phyloP scores from a whole-genome alignment of 2,888 invertebrate species.

The Mythimna albipuncta region DNA sequence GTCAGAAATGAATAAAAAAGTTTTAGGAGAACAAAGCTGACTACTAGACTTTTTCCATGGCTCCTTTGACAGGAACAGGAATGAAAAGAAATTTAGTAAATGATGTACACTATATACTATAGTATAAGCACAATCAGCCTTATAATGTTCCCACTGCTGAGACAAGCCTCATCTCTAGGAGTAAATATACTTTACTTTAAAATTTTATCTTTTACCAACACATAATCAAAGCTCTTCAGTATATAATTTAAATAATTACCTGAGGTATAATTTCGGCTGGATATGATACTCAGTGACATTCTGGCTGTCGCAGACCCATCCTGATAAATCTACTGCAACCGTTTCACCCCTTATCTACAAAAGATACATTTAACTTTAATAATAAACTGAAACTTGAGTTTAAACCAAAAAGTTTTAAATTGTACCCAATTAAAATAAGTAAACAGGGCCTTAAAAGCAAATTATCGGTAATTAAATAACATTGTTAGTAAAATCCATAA shows the following conservation, averaged over 20 bases:
- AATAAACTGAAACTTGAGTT: not conserved
- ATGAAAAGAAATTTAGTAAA: not conserved
- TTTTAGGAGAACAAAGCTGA: too few relatives aligned
- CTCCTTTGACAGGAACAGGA: not conserved
- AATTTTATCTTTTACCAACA: not conserved
- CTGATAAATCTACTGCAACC: slow-evolving; percentile 96
- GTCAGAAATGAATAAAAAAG: too few relatives aligned
- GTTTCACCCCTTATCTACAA: slow-evolving; percentile 92
- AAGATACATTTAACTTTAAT: not conserved
- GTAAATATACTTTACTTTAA: not conserved
- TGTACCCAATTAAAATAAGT: not conserved
- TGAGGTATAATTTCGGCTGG: slow-evolving; percentile 95
- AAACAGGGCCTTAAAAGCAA: too few relatives aligned
- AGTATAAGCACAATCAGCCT: too few relatives aligned
- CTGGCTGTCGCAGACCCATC: slow-evolving; percentile 97
- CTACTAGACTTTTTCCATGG: too few relatives aligned
- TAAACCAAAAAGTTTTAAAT: not conserved
- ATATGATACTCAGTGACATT: slow-evolving; percentile 93
- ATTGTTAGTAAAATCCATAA: not conserved
- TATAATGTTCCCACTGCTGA: too few relatives aligned
- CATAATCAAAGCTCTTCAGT: not conserved
- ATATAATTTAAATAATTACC: slow-evolving; percentile 87
- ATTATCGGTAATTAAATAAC: not conserved
- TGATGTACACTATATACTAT: too few relatives aligned
- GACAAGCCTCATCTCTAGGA: too few relatives aligned